phyloP scores from a whole-genome alignment of 92 coral and sea anemone species.

The Zoanthus solanderi region DNA sequence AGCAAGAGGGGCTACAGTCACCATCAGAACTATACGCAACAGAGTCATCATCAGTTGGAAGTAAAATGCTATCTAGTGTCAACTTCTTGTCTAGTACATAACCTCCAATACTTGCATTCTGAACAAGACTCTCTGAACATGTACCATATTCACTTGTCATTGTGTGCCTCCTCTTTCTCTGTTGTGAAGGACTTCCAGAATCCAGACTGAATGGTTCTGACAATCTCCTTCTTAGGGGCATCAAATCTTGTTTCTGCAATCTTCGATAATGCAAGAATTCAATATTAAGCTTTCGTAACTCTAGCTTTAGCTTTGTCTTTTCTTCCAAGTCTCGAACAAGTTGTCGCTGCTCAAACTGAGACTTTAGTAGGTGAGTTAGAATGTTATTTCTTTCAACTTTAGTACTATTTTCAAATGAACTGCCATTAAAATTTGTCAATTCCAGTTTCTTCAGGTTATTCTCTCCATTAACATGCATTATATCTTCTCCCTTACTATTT shows the following conservation, averaged over 20 bases:
- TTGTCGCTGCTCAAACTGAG: slow-evolving; percentile 68
- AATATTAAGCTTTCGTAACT: slow-evolving; percentile 73
- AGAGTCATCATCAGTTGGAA: slow-evolving; percentile 19
- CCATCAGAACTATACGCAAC: slow-evolving; percentile 44
- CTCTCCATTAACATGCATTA: background rate
- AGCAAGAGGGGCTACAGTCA: slow-evolving; percentile 38
- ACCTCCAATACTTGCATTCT: slow-evolving; percentile 43
- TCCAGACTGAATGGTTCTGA: slow-evolving; percentile 76
- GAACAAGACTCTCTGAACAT: slow-evolving; percentile 66
- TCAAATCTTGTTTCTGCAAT: slow-evolving; percentile 38
- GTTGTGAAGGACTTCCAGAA: slow-evolving; percentile 39
- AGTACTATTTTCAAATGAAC: background rate
- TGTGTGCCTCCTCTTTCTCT: slow-evolving; percentile 51
- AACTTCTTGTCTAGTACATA: slow-evolving; percentile 43
- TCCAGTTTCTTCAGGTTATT: background rate
- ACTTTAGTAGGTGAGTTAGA: slow-evolving; percentile 56
- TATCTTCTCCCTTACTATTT: background rate
- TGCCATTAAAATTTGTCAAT: background rate
- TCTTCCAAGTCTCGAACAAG: slow-evolving; percentile 70
- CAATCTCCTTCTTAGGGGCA: slow-evolving; percentile 47
- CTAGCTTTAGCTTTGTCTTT: slow-evolving; percentile 64
- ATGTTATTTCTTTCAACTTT: slow-evolving; percentile 29
- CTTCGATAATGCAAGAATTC: slow-evolving; percentile 60
- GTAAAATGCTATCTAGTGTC: slow-evolving; percentile 37
- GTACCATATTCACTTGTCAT: slow-evolving; percentile 88